Evolutionary conservation across 2,797 vertebrate genomes (phyloP), one percentile per base, ranked within the genome.

Genomic region (Diceros bicornis): DNA sequence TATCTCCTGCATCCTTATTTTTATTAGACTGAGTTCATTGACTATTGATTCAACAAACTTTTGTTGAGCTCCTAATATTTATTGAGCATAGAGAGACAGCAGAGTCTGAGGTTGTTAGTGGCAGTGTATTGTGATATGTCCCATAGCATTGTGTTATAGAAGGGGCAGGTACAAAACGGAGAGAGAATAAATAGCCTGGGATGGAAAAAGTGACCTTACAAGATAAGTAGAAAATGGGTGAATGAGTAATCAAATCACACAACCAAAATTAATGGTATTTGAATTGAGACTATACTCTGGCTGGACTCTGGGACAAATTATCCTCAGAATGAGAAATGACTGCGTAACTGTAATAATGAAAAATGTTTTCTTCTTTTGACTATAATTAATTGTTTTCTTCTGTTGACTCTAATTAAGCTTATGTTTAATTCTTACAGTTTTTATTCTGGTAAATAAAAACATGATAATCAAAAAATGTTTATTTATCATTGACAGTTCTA

Each of bases 381-480:
- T 20, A 47, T 71, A 95, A 91, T 50, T 81, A 86, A 57, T 50
- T 75, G 13, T 62, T 94, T 66, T 87, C n/a, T 91, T 92, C 66
- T 44, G 17, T 84, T 72, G 57, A 71, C 47, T 69, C 71, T 83
- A 94, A 79, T 29, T 69, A 68, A 87, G 89, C 68, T 85, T 95
- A 47, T 21, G 57, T 44, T 96, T 95, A 95, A 91, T 94, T 95
- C 20, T 88, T 66, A 83, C 6, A 90, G 50, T 93, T 83, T 83
- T 92, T 94, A 93, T 85, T 95, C 81, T 96, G 27, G 69, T 90
- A 95, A 93, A 61, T 84, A 72, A 96, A 96, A 97, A 91, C 89
- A 94, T 47, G 21, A 59, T 16, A 64, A 93, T 91, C 3, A 27
- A 86, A 96, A 94, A 75, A 23, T 34, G 84, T 97, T 96, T 95